These are phyloP conservation scores for Genyomyrus donnyi DNA, from an alignment of 2,113 vertebrate genomes.

Conservation along the genomic window DNA sequence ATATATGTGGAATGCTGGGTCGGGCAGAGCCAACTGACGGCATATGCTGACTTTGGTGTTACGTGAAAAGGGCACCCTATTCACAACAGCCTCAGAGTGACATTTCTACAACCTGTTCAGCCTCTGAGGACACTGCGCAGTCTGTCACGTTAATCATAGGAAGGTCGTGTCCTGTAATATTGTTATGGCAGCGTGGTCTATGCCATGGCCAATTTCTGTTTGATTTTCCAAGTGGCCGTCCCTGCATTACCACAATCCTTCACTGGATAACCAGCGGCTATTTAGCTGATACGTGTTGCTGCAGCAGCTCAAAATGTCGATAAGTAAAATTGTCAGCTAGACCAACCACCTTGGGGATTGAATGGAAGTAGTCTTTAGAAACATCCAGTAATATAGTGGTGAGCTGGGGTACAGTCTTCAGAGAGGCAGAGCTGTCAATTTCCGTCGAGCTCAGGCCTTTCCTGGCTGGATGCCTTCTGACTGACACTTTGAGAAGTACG, in stretches of 20 bases:
- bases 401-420: constrained; percentile 7
- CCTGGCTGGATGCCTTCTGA: not conserved
- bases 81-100: not conserved
- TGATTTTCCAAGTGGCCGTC: not conserved
- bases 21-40: not conserved
- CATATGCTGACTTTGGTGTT: not conserved
- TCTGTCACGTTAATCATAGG: not conserved
- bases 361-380: constrained; percentile 16
- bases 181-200: not conserved
- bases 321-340: not conserved
- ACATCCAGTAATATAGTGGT: constrained; percentile 31
- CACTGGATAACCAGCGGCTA: not conserved
- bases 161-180: not conserved
- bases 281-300: not conserved
- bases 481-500: not conserved
- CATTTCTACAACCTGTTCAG: not conserved
- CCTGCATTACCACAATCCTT: not conserved
- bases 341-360: not conserved
- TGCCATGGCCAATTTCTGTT: not conserved
- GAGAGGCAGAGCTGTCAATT: constrained; percentile 4
- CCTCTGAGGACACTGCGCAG: not conserved
- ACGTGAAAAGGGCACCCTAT: not conserved
- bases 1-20: not conserved
- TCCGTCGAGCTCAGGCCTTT: not conserved
- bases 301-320: not conserved